phyloP scores from a whole-genome alignment of 2,113 vertebrate genomes.

The Neoarius graeffei region DNA sequence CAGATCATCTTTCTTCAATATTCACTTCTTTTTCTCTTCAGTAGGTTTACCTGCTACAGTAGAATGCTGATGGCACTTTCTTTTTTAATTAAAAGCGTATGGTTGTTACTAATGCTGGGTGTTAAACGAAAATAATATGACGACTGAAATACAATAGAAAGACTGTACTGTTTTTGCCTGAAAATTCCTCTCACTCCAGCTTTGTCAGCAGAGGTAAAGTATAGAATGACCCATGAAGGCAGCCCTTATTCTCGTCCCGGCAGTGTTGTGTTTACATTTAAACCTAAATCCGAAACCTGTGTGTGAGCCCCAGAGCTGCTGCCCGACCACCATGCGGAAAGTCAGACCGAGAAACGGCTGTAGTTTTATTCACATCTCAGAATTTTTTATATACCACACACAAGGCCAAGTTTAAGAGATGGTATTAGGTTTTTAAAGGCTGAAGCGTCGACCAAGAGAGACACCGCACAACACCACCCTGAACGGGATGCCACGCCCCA shows the following conservation, averaged over 20 bases:
- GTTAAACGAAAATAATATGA: not conserved
- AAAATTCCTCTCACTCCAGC: not conserved
- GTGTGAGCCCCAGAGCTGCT: slow-evolving; percentile 48
- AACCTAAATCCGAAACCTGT: slow-evolving; percentile 51
- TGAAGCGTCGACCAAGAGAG: not conserved
- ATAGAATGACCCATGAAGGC: slow-evolving; percentile 36
- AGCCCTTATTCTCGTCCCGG: slow-evolving; percentile 52
- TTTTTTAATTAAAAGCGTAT: not conserved
- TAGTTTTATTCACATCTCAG: not conserved
- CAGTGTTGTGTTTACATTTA: slow-evolving; percentile 60
- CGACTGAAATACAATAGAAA: not conserved
- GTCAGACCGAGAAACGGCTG: not conserved
- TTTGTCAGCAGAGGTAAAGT: not conserved
- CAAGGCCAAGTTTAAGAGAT: not conserved
- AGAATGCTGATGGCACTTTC: not conserved
- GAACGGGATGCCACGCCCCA: not conserved
- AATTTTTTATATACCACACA: not conserved
- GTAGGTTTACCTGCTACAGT: not conserved
- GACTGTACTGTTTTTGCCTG: not conserved
- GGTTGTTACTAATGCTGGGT: not conserved
- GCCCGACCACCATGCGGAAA: not conserved
- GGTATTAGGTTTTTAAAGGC: not conserved
- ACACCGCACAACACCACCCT: not conserved
- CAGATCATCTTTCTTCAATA: not conserved
- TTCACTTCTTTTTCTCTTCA: not conserved